Conservation (phyloP, 1,140 invertebrate genomes). For the Drosophila obscura region DNA sequence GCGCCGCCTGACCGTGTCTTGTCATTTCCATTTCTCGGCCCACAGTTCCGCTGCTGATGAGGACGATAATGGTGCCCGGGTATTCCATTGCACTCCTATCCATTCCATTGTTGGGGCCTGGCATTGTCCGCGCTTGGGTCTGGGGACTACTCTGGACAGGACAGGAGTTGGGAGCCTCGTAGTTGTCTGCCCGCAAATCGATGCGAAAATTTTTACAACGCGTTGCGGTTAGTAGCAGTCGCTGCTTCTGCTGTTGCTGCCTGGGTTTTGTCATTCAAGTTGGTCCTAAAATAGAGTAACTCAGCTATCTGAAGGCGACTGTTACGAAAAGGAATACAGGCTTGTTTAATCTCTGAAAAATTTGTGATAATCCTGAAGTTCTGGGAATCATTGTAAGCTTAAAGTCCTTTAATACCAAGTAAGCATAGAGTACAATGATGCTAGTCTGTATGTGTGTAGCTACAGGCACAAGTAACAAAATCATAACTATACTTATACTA, state of each 20-base stretch:
- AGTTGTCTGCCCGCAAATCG: constrained; percentile 74
- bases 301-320: not conserved
- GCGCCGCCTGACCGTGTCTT: constrained; percentile 32
- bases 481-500: too few relatives aligned
- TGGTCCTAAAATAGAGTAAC: not conserved
- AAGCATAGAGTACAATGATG: too few relatives aligned
- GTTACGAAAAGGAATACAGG: too few relatives aligned
- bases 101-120: constrained; percentile 32
- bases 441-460: too few relatives aligned
- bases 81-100: constrained; percentile 16
- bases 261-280: constrained; percentile 28
- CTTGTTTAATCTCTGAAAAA: too few relatives aligned
- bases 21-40: constrained; percentile 70
- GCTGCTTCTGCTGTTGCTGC: constrained; percentile 27
- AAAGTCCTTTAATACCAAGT: too few relatives aligned
- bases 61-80: constrained; percentile 33
- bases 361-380: too few relatives aligned
- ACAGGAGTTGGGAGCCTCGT: constrained; percentile 34
- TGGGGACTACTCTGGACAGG: constrained; percentile 6
- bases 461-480: too few relatives aligned
- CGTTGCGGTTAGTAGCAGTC: constrained; percentile 64
- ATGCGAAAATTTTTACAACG: constrained; percentile 77
- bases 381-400: too few relatives aligned
- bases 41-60: constrained; percentile 60
- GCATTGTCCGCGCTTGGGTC: constrained; percentile 44